phyloP scores from a whole-genome alignment of 2,113 vertebrate genomes.

The Neotoma lepida region DNA sequence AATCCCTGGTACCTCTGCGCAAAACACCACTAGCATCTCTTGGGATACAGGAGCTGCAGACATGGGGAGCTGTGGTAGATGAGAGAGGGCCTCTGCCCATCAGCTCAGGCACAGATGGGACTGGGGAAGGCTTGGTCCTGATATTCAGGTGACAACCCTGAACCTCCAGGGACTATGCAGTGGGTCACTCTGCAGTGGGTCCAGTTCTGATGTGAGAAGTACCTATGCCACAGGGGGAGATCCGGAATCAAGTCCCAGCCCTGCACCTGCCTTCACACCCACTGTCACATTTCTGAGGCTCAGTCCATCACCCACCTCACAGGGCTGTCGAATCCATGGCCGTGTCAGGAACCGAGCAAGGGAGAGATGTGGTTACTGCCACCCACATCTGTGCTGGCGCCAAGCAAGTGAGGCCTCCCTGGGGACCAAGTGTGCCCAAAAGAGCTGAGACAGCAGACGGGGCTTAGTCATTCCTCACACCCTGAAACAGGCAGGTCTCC shows the following conservation, averaged over 20 bases:
- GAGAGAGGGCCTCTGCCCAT: background rate
- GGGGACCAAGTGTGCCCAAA: background rate
- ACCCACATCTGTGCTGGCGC: too few species aligned
- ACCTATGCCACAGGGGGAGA: background rate
- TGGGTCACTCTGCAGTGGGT: too few species aligned
- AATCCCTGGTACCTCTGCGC: background rate
- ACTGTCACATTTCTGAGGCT: background rate
- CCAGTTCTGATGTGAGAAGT: background rate
- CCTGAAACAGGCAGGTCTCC: background rate
- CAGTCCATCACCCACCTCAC: too few species aligned
- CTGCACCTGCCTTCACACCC: background rate
- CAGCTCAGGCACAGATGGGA: too few species aligned
- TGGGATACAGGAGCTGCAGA: background rate
- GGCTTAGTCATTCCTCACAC: background rate
- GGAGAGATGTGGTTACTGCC: fast-evolving
- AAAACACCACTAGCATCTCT: background rate
- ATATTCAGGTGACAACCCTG: background rate
- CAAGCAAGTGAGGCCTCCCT: background rate
- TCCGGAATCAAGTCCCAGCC: background rate
- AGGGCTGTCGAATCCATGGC: background rate
- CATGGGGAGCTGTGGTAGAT: background rate
- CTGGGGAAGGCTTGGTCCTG: background rate
- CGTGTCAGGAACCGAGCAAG: fast-evolving
- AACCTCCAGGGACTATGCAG: background rate
- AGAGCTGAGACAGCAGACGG: background rate